Base-by-base conservation (phyloP, 2,888 invertebrate genomes). In the Nymphalis urticae region DNA sequence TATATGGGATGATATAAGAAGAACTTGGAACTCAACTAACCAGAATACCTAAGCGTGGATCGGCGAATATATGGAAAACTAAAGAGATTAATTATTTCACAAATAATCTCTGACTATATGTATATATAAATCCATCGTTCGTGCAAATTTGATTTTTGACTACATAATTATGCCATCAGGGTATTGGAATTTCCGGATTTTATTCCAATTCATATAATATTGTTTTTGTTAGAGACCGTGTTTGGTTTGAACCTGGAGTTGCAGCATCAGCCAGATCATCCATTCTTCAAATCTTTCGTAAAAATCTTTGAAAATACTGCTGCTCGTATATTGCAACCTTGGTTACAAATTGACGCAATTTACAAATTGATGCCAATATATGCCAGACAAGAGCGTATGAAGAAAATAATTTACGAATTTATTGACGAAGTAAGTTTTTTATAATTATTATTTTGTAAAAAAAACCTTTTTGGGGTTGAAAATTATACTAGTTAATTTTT, bases 351-450 rank as follows among this genome's bases (percentile, higher is more conserved):
- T 10, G 48, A 65, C 19, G 19, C 48, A 4, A 21, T 65, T 2
- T 65, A 65, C 58, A 58, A 58, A n/a, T n/a, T 32, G 48, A 36
- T 50, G 36, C 58, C 64, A 3, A 24, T 65, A 21, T 65, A 59
- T 7, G 7, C 21, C 0, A 65, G 10, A 36, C 64, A 65, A 21
- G 17, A 0, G 1, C 21, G 36, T 0, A 17, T 36, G 2, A 21
- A 48, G 10, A 65, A 58, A 13, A 10, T 59, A 21, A 50, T 65
- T 17, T 42, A 59, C 24, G 50, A 50, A n/a, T 65, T 65, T 17
- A 58, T 65, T 42, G 58, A 58, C 21, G 50, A 65, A 9, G 64
- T 64, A 36, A 50, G 36, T 47, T 10, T n/a, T n/a, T 24, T 36
- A 42, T 42, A 42, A 8, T 21, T 21, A 36, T 24, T 32, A 7